A percentile compares a stretch with the other conserved stretches of the same genome.
Conservation (phyloP, 64 coral and sea anemone species). For the Dendrophyllia cribrosa region DNA sequence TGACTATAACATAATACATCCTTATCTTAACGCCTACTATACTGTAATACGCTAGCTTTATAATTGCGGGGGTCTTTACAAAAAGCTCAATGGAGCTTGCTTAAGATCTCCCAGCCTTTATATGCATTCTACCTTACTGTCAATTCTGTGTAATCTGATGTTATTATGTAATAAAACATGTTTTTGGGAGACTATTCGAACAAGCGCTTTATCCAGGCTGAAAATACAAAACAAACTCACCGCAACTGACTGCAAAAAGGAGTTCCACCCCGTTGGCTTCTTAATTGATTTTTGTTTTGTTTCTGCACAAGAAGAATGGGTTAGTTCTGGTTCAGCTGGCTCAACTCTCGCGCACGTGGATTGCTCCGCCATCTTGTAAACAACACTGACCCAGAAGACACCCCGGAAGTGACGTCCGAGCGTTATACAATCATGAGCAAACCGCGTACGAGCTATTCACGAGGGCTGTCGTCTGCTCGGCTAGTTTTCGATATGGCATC, state of each 20-base stretch:
- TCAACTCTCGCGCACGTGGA: not conserved
- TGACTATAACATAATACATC: too few relatives aligned
- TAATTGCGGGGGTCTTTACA: too few relatives aligned
- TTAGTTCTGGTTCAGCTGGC: not conserved
- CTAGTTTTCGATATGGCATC: not conserved
- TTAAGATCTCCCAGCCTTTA: too few relatives aligned
- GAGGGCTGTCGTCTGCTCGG: slow-evolving; percentile 6
- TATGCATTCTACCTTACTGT: too few relatives aligned
- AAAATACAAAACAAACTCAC: slow-evolving; percentile 13
- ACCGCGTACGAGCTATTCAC: not conserved
- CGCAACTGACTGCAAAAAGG: not conserved
- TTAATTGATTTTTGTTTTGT: slow-evolving; percentile 6
- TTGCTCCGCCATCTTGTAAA: slow-evolving; percentile 8
- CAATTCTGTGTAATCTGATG: too few relatives aligned
- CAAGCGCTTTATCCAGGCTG: not conserved
- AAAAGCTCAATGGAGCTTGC: too few relatives aligned
- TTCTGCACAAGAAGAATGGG: not conserved
- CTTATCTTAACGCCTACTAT: too few relatives aligned
- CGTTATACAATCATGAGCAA: not conserved
- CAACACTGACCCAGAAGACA: not conserved
- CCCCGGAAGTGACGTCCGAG: slow-evolving; percentile 1
- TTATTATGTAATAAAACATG: too few relatives aligned
- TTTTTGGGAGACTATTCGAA: not conserved
- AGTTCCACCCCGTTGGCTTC: slow-evolving; percentile 11
- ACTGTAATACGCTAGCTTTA: too few relatives aligned